A percentile compares a stretch with the other conserved stretches of the same genome.
Conservation (phyloP, 2,113 vertebrate genomes). For the Nyctibius bracteatus region DNA sequence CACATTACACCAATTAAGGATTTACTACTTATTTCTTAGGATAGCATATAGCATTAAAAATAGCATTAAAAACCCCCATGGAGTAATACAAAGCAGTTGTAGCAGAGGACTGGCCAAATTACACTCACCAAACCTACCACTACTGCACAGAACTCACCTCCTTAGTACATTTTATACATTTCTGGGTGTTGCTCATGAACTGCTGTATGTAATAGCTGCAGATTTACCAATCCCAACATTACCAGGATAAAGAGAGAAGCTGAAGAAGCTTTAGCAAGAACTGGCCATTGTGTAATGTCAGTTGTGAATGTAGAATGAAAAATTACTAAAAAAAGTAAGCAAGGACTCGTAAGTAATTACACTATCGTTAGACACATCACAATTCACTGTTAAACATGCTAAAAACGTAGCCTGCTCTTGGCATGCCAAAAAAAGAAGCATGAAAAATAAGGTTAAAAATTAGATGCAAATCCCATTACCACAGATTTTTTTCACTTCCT, state of each 20-base stretch:
- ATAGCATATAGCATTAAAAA: neutral
- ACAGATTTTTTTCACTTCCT: constrained; percentile 8
- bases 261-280: neutral
- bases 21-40: neutral
- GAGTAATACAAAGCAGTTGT: neutral
- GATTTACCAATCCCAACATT: neutral
- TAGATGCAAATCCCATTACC: neutral
- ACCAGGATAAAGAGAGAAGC: neutral
- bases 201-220: neutral
- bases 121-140: neutral
- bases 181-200: neutral
- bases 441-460: constrained; percentile 17
- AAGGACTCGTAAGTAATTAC: constrained; percentile 1
- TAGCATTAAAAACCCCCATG: neutral
- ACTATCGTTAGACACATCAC: neutral
- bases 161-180: neutral
- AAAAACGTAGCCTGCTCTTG: neutral
- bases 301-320: constrained; percentile 10
- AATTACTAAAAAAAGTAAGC: neutral
- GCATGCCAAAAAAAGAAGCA: neutral
- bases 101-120: neutral
- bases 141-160: neutral
- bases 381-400: neutral
- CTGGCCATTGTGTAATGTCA: neutral
- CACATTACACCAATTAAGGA: neutral